A percentile compares a stretch with the other conserved stretches of the same genome.
phyloP scores from a whole-genome alignment of 2,113 vertebrate genomes.

The Salvator merianae region DNA sequence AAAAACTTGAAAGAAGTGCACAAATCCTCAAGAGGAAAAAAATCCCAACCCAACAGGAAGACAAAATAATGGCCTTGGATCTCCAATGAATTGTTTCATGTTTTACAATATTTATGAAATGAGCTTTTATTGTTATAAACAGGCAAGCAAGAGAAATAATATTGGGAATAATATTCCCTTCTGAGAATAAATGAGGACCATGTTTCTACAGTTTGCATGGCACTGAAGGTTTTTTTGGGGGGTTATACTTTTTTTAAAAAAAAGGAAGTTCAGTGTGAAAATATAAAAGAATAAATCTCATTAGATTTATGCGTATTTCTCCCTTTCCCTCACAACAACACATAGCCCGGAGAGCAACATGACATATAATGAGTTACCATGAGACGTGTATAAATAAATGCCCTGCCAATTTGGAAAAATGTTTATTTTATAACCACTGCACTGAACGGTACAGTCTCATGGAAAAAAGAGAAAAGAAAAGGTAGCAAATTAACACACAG shows the following conservation, averaged over 20 bases:
- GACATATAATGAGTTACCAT: conserved; percentile 59
- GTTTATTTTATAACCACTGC: conserved; percentile 33
- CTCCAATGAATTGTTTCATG: conserved; percentile 41
- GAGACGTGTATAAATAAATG: conserved; percentile 64
- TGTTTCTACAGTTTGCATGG: background rate
- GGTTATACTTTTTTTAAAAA: background rate
- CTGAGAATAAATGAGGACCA: conserved; percentile 14
- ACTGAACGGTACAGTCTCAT: conserved; percentile 38
- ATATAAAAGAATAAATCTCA: conserved; percentile 32
- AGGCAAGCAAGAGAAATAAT: conserved; percentile 3
- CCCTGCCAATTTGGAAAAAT: conserved; percentile 50
- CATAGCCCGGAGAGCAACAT: conserved; percentile 37
- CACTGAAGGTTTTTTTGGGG: no score
- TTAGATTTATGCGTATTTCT: conserved; percentile 58
- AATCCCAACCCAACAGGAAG: background rate
- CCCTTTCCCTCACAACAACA: conserved; percentile 29
- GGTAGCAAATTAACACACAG: background rate
- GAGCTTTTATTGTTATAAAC: conserved; percentile 15
- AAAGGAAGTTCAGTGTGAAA: conserved; percentile 10
- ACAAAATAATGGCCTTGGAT: conserved; percentile 3
- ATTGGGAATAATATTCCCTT: conserved; percentile 17
- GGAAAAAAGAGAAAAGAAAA: conserved; percentile 20
- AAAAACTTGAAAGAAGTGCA: conserved; percentile 23
- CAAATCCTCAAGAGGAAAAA: background rate
- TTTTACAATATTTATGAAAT: conserved; percentile 48